A percentile compares a stretch with the other conserved stretches of the same genome.
phyloP scores from a whole-genome alignment of 2,113 vertebrate species.

The Hassar affinis region DNA sequence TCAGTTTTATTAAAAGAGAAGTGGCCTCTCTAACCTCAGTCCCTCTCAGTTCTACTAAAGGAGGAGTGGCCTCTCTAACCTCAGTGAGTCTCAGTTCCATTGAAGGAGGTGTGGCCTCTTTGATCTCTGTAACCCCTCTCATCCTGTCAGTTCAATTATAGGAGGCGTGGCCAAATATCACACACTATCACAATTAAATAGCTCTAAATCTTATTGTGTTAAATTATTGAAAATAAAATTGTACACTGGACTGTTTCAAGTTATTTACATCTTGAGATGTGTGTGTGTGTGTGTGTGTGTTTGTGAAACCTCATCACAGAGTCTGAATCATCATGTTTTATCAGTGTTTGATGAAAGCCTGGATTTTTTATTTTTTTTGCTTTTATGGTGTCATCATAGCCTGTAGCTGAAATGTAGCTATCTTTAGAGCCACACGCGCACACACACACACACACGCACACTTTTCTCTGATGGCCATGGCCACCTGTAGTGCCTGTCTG shows the following conservation, averaged over 20 bases:
- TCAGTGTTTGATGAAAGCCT: constrained; percentile 26
- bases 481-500: constrained; percentile 36
- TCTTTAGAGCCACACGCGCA: constrained; percentile 23
- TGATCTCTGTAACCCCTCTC: not conserved
- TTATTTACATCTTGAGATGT: not conserved
- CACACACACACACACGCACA: not conserved
- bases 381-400: constrained; percentile 25
- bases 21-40: not conserved
- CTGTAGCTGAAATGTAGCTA: constrained; percentile 35
- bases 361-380: not conserved
- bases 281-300: constrained; percentile 22
- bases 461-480: constrained; percentile 34
- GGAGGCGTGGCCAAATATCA: not conserved
- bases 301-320: not conserved
- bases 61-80: not conserved
- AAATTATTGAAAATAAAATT: not conserved
- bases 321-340: constrained; percentile 4
- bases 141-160: not conserved
- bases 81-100: not conserved
- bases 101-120: not conserved
- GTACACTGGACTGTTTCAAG: not conserved
- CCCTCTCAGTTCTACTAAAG: not conserved
- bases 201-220: not conserved
- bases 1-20: too few relatives aligned
- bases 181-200: not conserved